Evolutionary conservation across 2,797 vertebrate genomes (phyloP).

Genomic region (Nyctalus aviator): DNA sequence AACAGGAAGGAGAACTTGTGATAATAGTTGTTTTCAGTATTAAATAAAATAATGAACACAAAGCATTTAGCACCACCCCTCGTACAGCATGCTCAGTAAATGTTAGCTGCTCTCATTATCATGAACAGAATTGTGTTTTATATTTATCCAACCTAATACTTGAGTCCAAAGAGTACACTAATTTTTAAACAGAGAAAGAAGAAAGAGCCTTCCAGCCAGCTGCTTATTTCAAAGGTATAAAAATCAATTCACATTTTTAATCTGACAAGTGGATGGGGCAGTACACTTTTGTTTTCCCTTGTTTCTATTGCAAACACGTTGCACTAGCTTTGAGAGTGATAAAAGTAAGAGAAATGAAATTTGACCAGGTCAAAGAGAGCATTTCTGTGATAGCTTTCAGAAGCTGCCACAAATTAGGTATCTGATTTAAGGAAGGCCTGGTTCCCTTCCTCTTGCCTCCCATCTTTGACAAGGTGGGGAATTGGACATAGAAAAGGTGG

Average conservation of each 20-base stretch:
- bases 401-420: slow-evolving; percentile 69
- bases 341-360: slow-evolving; percentile 75
- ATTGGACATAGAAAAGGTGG: slow-evolving; percentile 54
- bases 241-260: slow-evolving; percentile 69
- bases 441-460: slow-evolving; percentile 24
- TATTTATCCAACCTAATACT: background rate
- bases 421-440: slow-evolving; percentile 68
- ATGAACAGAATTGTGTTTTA: background rate
- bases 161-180: background rate
- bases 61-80: background rate
- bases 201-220: background rate
- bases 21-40: background rate
- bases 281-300: slow-evolving; percentile 52
- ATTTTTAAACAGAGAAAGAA: slow-evolving; percentile 53
- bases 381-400: slow-evolving; percentile 66
- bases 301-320: slow-evolving; percentile 60
- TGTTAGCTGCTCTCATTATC: background rate
- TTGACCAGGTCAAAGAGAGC: slow-evolving; percentile 76
- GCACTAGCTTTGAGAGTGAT: slow-evolving; percentile 72
- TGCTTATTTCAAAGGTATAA: slow-evolving; percentile 68
- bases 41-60: background rate
- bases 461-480: slow-evolving; percentile 50
- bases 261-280: background rate
- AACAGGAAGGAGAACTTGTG: background rate
- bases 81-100: background rate